phyloP scores from a whole-genome alignment of 2,888 invertebrate genomes.

The Hermaeophaga mercurialis region DNA sequence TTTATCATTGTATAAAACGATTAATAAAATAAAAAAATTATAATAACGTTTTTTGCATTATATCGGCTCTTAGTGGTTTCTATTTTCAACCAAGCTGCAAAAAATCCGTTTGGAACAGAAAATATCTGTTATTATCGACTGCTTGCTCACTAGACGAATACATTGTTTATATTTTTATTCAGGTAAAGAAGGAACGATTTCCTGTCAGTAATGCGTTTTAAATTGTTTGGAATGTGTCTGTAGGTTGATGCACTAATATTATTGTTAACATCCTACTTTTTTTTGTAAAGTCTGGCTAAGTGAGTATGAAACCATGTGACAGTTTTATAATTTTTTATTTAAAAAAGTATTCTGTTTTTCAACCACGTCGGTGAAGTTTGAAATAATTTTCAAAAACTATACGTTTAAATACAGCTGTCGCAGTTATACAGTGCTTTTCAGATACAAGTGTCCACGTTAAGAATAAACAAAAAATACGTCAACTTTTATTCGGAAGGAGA shows the following conservation, averaged over 20 bases:
- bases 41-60: constrained; percentile 10
- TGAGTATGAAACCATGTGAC: constrained; percentile 25
- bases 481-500: too few relatives aligned
- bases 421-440: too few relatives aligned
- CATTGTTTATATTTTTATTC: constrained; percentile 35
- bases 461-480: too few relatives aligned
- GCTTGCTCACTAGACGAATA: constrained; percentile 15
- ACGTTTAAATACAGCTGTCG: too few relatives aligned
- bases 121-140: constrained; percentile 19
- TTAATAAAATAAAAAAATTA: constrained; percentile 9
- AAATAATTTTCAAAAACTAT: too few relatives aligned
- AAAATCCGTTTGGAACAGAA: constrained; percentile 12
- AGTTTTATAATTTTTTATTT: not conserved
- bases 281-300: constrained; percentile 23
- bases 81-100: constrained; percentile 17
- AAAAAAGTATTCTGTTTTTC: too few relatives aligned
- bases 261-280: constrained; percentile 25
- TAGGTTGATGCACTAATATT: constrained; percentile 39
- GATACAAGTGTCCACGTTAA: too few relatives aligned
- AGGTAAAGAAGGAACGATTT: constrained; percentile 49
- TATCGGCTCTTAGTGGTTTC: constrained; percentile 15
- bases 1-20: constrained; percentile 6
- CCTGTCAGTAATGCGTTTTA: constrained; percentile 51
- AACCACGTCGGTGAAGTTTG: too few relatives aligned
- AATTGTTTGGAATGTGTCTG: constrained; percentile 47